Percentiles rank a stretch among this genome's conserved stretches.
Evolutionary conservation across 2,888 invertebrate species (phyloP).

Genomic region (Sphecodes monilicornis): DNA sequence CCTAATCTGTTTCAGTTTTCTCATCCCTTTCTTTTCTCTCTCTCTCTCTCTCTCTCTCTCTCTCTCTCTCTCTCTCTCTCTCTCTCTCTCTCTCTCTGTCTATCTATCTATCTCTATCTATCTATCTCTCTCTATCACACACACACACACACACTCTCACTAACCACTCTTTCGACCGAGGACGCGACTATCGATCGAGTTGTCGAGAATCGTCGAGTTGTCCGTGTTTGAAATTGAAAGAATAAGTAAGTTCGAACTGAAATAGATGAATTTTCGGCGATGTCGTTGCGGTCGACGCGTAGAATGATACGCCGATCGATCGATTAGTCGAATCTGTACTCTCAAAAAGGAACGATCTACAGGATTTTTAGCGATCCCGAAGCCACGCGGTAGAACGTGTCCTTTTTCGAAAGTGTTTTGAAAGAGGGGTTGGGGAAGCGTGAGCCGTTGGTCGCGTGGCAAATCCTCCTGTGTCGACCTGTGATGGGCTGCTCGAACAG

Average conservation of each 20-base stretch:
- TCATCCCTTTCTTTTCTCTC: conserved; percentile 6
- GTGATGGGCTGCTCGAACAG: conserved; percentile 27
- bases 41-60: conserved; percentile 33
- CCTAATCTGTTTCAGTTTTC: conserved; percentile 33
- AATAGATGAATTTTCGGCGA: no score
- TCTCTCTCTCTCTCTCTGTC: conserved; percentile 25
- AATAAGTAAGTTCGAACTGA: no score
- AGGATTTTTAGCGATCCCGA: no score
- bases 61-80: background rate
- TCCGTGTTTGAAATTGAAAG: background rate
- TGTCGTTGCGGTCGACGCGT: no score
- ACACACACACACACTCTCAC: no score
- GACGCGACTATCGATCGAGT: conserved; percentile 21
- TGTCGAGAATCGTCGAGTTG: background rate
- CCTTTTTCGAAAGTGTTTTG: background rate
- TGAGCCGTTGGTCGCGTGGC: conserved; percentile 41
- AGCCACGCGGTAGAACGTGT: background rate
- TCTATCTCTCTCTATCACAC: no score
- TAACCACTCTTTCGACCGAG: background rate
- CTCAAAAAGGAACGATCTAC: background rate
- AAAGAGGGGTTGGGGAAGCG: background rate
- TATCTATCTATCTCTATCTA: conserved; percentile 26
- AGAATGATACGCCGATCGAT: no score
- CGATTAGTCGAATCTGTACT: no score
- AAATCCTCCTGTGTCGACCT: conserved; percentile 35